Evolutionary conservation across 2,797 vertebrate genomes (phyloP), one percentile per base, ranked within the genome.

Genomic region (Galagoides demidoff): DNA sequence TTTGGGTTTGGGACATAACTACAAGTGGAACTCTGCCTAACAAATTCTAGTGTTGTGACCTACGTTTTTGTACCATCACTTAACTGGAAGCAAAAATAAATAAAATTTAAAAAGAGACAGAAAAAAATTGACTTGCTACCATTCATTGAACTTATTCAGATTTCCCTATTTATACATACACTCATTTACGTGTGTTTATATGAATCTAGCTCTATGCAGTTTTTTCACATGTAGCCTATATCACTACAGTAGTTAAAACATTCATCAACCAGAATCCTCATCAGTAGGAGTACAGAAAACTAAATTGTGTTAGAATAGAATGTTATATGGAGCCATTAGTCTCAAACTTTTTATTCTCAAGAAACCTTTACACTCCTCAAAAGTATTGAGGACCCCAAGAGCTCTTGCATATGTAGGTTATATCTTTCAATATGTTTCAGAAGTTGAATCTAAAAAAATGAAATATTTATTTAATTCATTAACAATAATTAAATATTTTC

Each of bases 221-320:
- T 87, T 88, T 76, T 37, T 25, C 89, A 81, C 14, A 43, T 59
- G 45, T 37, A 71, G 64, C 10, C 29, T 92, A 43, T 84, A 31
- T 84, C 57, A 92, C 27, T n/a, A 3, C 59, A 77, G 2, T 20
- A 34, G 49, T 74, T 49, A 78, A 68, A 92, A 57, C 85, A 63
- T 25, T 83, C 49, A 49, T 49, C 49, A 49, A 49, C 43, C n/a
- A 22, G 45, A 68, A 83, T 37, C 14, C 49, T 25, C 31, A 52
- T 83, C 92, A 49, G 49, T 76, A 88, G n/a, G 61, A 82, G 57
- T 49, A 92, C 39, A n/a, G n/a, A 45, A 87, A 92, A 76, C 59
- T 74, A 94, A 57, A 66, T 86, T 74, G 16, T 84, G 20, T 82
- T 87, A 76, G 77, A 55, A 71, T 14, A 59, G n/a, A 57, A 45